Conservation (phyloP, 2,113 vertebrate genomes). For the Tor tambroides region DNA sequence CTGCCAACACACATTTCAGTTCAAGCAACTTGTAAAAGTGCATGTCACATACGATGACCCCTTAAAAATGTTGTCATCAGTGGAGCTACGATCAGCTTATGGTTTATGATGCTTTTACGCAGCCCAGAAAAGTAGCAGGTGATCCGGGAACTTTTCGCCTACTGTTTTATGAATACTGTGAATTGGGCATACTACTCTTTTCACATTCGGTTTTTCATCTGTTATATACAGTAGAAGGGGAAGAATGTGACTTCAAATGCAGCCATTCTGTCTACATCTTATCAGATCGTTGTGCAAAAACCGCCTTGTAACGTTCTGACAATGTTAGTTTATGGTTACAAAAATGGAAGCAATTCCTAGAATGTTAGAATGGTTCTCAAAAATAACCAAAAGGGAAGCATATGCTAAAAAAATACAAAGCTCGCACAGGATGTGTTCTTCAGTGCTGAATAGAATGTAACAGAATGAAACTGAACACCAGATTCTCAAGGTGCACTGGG, state of each 20-base stretch:
- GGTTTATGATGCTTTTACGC: too few relatives aligned
- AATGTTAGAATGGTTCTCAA: not conserved
- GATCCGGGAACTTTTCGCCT: too few relatives aligned
- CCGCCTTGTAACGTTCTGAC: not conserved
- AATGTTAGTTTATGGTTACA: not conserved
- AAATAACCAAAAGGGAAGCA: not conserved
- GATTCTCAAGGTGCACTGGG: not conserved
- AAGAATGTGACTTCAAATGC: not conserved
- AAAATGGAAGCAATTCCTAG: not conserved
- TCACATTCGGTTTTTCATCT: not conserved
- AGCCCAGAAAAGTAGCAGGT: too few relatives aligned
- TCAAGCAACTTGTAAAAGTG: too few relatives aligned
- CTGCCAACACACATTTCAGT: too few relatives aligned
- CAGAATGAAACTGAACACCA: not conserved
- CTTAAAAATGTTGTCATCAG: too few relatives aligned
- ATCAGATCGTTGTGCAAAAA: not conserved
- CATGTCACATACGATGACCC: too few relatives aligned
- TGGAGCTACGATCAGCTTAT: too few relatives aligned
- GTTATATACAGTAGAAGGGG: not conserved
- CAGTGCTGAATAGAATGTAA: not conserved
- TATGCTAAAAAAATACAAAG: not conserved
- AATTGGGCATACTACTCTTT: too few relatives aligned
- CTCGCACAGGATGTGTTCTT: not conserved
- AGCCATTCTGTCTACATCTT: not conserved
- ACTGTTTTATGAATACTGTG: too few relatives aligned